Percentiles rank a stretch among this genome's conserved stretches.
phyloP scores from a whole-genome alignment of 2,888 invertebrate species.

The Spodoptera picta region DNA sequence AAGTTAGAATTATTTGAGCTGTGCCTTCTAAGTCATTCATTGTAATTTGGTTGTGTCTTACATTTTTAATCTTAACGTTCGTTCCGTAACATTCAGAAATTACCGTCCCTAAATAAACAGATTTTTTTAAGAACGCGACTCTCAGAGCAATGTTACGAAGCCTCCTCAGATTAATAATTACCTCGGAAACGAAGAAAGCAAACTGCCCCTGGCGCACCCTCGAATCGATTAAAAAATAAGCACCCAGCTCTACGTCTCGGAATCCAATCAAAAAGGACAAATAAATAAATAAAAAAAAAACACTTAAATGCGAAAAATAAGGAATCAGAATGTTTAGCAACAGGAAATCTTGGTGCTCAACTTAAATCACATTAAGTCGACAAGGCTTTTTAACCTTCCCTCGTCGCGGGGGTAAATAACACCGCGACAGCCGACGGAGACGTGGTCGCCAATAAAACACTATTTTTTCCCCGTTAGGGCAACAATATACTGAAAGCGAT shows the following conservation, averaged over 20 bases:
- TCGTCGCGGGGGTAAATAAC: conserved; percentile 70
- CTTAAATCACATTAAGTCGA: conserved; percentile 72
- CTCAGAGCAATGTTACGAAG: neutral
- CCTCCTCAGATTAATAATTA: conserved; percentile 7
- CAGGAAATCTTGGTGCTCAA: conserved; percentile 66
- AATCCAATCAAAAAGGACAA: conserved; percentile 36
- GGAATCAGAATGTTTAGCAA: conserved; percentile 56
- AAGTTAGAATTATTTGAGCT: too few species aligned
- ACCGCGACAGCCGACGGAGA: conserved; percentile 68
- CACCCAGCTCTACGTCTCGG: conserved; percentile 1
- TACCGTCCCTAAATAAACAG: too few species aligned
- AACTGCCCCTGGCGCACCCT: neutral
- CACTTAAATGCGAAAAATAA: conserved; percentile 42
- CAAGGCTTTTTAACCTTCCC: conserved; percentile 69
- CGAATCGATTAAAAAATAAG: conserved; percentile 38
- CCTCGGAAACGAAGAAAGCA: neutral
- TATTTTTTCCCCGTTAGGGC: conserved; percentile 72
- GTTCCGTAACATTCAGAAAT: too few species aligned
- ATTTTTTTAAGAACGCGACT: too few species aligned
- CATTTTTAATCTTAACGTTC: too few species aligned
- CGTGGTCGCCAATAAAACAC: conserved; percentile 80
- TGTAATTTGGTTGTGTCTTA: too few species aligned
- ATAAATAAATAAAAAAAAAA: conserved; percentile 40
- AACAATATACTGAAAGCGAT: conserved; percentile 27
- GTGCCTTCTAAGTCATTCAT: too few species aligned